These are phyloP conservation scores for Scylla paramamosain DNA, from an alignment of 1,140 invertebrate genomes.

Conservation along the genomic window DNA sequence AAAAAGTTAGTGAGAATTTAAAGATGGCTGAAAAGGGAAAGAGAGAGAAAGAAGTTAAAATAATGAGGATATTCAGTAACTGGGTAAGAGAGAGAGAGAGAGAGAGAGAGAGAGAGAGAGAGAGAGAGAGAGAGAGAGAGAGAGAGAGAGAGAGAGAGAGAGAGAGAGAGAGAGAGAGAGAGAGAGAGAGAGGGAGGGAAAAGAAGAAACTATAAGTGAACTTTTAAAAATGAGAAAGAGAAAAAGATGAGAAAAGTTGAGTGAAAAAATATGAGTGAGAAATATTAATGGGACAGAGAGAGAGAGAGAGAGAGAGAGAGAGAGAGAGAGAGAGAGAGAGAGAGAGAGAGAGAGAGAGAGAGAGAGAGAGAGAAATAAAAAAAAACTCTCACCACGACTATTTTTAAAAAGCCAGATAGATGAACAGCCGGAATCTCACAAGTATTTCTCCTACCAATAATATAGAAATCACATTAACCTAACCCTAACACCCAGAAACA, in stretches of 20 bases:
- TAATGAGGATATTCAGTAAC: too few relatives aligned
- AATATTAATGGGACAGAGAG: slow-evolving; percentile 1
- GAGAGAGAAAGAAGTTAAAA: not conserved
- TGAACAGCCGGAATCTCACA: too few relatives aligned
- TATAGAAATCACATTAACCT: too few relatives aligned
- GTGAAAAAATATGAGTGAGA: not conserved
- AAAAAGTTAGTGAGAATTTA: not conserved
- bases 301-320: slow-evolving; percentile 57
- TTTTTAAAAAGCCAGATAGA: too few relatives aligned
- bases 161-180: slow-evolving; percentile 49
- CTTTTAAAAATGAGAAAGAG: too few relatives aligned
- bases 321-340: slow-evolving; percentile 51
- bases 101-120: slow-evolving; percentile 57
- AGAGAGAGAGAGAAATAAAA: slow-evolving; percentile 40
- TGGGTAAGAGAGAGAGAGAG: not conserved
- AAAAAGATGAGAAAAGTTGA: not conserved
- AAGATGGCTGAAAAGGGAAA: not conserved
- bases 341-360: slow-evolving; percentile 58
- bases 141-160: slow-evolving; percentile 58
- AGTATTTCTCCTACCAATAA: too few relatives aligned
- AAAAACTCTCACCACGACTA: not conserved
- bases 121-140: slow-evolving; percentile 51
- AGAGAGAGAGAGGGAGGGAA: slow-evolving; percentile 46
- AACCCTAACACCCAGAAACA: too few relatives aligned
- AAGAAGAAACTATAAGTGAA: too few relatives aligned